phyloP scores from a whole-genome alignment of 2,113 vertebrate genomes.

The Epinephelus cyanopodus region DNA sequence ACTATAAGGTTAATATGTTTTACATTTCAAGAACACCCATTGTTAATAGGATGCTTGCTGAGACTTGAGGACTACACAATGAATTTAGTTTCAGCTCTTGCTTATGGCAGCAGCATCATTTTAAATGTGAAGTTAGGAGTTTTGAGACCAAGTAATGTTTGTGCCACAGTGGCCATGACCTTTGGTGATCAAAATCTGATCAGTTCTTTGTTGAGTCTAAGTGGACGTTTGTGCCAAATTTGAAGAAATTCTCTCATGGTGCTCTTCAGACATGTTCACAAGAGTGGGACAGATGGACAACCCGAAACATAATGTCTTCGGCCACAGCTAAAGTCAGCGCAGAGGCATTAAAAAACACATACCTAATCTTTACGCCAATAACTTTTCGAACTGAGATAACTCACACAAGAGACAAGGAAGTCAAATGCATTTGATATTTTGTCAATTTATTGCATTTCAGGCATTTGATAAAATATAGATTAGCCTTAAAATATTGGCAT shows the following conservation, averaged over 20 bases:
- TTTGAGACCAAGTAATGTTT: too few relatives aligned
- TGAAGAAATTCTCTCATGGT: too few relatives aligned
- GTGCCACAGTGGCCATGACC: too few relatives aligned
- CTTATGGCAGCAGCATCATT: background rate
- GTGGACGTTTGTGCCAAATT: too few relatives aligned
- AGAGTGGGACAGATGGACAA: too few relatives aligned
- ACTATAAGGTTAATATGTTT: background rate
- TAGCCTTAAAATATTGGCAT: constrained; percentile 62
- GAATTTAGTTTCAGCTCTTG: background rate
- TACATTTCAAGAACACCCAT: background rate
- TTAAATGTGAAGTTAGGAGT: background rate
- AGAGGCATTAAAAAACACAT: background rate
- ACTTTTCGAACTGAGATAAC: background rate
- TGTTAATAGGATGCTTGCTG: background rate
- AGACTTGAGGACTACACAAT: background rate
- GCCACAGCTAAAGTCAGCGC: too few relatives aligned
- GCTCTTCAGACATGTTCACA: too few relatives aligned
- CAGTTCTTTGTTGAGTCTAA: too few relatives aligned
- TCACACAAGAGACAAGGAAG: background rate
- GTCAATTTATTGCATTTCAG: constrained; percentile 73
- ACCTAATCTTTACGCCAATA: background rate
- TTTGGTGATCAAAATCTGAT: too few relatives aligned
- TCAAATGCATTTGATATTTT: constrained; percentile 27
- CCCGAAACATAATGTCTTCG: too few relatives aligned
- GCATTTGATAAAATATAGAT: constrained; percentile 67